Conservation (phyloP, 2,888 invertebrate genomes). For the Lissonota sp. region DNA sequence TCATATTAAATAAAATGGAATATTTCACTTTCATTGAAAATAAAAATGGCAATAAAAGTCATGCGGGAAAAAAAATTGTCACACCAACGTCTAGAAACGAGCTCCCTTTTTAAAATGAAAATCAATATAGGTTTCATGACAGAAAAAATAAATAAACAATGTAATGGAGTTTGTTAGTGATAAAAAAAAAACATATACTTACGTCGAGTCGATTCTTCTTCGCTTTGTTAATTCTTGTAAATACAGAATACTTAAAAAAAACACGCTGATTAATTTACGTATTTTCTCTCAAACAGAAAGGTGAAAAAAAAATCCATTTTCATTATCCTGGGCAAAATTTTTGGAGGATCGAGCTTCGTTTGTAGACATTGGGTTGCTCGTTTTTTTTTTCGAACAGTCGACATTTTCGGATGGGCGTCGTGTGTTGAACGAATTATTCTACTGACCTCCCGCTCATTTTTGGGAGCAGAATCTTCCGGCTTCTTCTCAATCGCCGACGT, state of each 20-base stretch:
- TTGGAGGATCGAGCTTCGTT: slow-evolving; percentile 76
- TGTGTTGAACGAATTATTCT: slow-evolving; percentile 64
- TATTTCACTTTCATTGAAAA: neutral
- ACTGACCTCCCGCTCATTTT: slow-evolving; percentile 83
- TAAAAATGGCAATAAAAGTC: slow-evolving; percentile 16
- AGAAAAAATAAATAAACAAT: no score
- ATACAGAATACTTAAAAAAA: slow-evolving; percentile 1
- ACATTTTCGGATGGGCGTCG: slow-evolving; percentile 67
- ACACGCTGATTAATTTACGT: slow-evolving; percentile 33
- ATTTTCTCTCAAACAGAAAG: slow-evolving; percentile 28
- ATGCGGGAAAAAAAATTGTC: slow-evolving; percentile 26
- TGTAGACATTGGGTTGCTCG: slow-evolving; percentile 81
- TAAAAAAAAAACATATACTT: slow-evolving; percentile 38
- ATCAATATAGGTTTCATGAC: neutral
- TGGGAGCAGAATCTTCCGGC: slow-evolving; percentile 75
- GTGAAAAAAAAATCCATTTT: slow-evolving; percentile 36
- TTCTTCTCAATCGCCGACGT: slow-evolving; percentile 66
- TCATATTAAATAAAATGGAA: neutral
- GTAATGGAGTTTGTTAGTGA: slow-evolving; percentile 29
- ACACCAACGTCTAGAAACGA: slow-evolving; percentile 81
- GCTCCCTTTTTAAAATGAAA: slow-evolving; percentile 65
- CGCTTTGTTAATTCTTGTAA: slow-evolving; percentile 9
- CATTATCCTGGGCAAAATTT: slow-evolving; percentile 8
- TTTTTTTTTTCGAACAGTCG: slow-evolving; percentile 59
- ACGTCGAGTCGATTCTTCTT: neutral